These are phyloP conservation scores for Synergus laeviventris DNA, from an alignment of 2,888 invertebrate genomes.

Conservation along the genomic window DNA sequence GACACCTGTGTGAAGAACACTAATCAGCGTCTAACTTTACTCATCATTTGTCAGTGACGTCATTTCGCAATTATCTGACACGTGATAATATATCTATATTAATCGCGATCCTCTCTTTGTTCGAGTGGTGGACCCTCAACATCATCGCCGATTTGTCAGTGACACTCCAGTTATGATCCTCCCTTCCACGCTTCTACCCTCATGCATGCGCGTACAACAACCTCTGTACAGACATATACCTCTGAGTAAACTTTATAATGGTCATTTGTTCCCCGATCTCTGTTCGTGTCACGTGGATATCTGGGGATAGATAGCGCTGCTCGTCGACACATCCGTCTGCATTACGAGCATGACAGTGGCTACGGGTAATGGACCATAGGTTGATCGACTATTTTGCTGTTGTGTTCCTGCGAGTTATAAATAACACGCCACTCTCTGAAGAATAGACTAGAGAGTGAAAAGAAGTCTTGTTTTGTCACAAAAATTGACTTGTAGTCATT, in stretches of 20 bases:
- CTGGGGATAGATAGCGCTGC: slow-evolving; percentile 34
- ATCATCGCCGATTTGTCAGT: slow-evolving; percentile 39
- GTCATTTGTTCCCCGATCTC: slow-evolving; percentile 40
- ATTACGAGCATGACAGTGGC: slow-evolving; percentile 38
- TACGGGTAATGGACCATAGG: slow-evolving; percentile 38
- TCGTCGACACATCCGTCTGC: slow-evolving; percentile 39
- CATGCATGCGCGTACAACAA: slow-evolving; percentile 36
- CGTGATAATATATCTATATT: slow-evolving; percentile 40
- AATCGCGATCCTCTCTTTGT: slow-evolving; percentile 32
- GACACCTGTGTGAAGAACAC: slow-evolving; percentile 11
- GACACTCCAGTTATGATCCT: slow-evolving; percentile 39
- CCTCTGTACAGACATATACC: slow-evolving; percentile 35
- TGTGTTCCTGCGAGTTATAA: slow-evolving; percentile 11
- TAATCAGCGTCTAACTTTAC: slow-evolving; percentile 37
- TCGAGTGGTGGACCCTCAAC: slow-evolving; percentile 35
- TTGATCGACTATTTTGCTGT: slow-evolving; percentile 33
- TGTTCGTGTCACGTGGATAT: slow-evolving; percentile 40
- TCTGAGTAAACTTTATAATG: slow-evolving; percentile 40
- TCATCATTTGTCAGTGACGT: slow-evolving; percentile 31
- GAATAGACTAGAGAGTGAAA: neutral
- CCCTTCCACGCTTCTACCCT: neutral
- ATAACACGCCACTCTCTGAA: neutral
- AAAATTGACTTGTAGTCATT: neutral
- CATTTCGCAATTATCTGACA: slow-evolving; percentile 39
- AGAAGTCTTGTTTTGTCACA: neutral